These are phyloP conservation scores for Haliclystus octoradiatus DNA, from an alignment of 30 jellyfish, hydroid and myxozoan species.

Conservation along the genomic window DNA sequence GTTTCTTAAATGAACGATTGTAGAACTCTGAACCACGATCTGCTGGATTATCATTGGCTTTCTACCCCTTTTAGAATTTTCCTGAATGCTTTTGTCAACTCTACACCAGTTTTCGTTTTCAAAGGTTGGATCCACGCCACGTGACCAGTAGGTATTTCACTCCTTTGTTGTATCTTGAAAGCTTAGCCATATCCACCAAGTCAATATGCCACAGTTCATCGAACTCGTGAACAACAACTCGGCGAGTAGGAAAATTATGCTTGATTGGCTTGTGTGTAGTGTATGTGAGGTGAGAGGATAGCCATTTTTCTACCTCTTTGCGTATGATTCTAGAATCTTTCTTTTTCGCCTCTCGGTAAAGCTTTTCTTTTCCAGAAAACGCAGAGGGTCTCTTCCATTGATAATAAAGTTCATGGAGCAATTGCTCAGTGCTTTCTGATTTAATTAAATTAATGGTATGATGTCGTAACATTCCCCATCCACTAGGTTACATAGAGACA, in stretches of 20 bases:
- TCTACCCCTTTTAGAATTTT: no score
- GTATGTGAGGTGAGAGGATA: not conserved
- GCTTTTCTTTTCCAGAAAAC: not conserved
- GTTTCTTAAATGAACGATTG: not conserved
- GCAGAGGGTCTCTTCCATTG: not conserved
- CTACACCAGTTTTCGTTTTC: not conserved
- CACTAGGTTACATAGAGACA: no score
- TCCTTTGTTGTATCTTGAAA: not conserved
- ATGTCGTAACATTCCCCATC: no score
- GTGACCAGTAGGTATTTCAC: not conserved
- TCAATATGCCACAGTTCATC: not conserved
- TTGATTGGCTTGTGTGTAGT: not conserved
- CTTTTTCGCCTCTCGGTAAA: not conserved
- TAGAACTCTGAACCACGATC: not conserved
- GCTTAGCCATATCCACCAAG: not conserved
- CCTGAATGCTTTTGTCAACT: not conserved
- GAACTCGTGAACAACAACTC: not conserved
- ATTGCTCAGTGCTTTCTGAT: not conserved
- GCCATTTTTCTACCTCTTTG: not conserved
- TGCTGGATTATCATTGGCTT: not conserved
- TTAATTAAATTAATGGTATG: not conserved
- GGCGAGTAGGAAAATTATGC: not conserved
- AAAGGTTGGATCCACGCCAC: not conserved
- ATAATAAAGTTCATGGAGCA: not conserved
- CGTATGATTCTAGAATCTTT: not conserved